A percentile compares a stretch with the other conserved stretches of the same genome.
These are phyloP conservation scores for Paraplagusia blochii DNA, from an alignment of 2,113 vertebrate species.

Conservation along the genomic window DNA sequence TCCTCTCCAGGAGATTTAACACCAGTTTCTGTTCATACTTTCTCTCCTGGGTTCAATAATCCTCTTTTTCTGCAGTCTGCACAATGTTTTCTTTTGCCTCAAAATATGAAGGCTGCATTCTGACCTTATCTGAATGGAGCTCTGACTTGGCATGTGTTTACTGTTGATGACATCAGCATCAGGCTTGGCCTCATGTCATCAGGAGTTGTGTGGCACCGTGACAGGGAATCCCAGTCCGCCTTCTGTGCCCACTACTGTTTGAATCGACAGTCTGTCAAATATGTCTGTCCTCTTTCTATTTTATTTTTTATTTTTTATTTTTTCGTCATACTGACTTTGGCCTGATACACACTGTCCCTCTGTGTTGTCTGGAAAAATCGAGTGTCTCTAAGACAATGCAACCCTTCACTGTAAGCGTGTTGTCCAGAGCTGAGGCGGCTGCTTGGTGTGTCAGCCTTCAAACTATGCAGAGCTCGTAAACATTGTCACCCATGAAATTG, in stretches of 20 bases:
- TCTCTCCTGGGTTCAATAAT: conserved; percentile 48
- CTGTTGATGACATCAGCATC: conserved; percentile 45
- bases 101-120: conserved; percentile 53
- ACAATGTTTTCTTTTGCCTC: conserved; percentile 31
- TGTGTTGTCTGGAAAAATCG: conserved; percentile 60
- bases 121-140: conserved; percentile 43
- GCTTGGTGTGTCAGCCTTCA: conserved; percentile 45
- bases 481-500: conserved; percentile 18
- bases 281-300: conserved; percentile 18
- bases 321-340: conserved; percentile 29
- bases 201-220: conserved; percentile 53
- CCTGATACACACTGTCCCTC: conserved; percentile 58
- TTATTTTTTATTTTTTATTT: conserved; percentile 13
- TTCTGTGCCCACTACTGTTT: conserved; percentile 55
- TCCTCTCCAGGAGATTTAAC: conserved; percentile 42
- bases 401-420: conserved; percentile 49
- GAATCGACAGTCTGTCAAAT: conserved; percentile 41
- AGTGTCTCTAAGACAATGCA: conserved; percentile 51
- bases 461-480: conserved; percentile 45
- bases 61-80: conserved; percentile 44
- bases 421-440: conserved; percentile 55
- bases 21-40: conserved; percentile 32
- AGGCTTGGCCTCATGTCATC: conserved; percentile 44
- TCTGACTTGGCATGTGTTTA: conserved; percentile 45
- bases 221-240: conserved; percentile 61